Conservation (phyloP, 2,888 invertebrate species). For the Scaeva pyrastri region DNA sequence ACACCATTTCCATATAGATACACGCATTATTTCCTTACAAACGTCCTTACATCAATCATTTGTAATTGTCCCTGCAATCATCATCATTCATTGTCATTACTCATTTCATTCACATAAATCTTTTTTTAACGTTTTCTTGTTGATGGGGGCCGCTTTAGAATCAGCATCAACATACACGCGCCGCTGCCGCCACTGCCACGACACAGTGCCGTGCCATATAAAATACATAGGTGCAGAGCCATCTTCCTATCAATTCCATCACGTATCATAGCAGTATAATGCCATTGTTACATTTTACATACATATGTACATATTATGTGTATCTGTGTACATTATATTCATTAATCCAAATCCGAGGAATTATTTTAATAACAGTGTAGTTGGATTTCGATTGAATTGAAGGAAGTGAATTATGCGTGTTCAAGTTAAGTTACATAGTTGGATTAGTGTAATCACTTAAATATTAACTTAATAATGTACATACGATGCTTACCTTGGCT, state of each 20-base stretch:
- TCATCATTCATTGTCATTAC: conserved; percentile 45
- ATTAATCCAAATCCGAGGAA: conserved; percentile 4
- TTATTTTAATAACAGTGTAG: conserved; percentile 24
- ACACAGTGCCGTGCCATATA: neutral
- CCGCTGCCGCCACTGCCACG: too few species aligned
- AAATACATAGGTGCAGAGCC: conserved; percentile 9
- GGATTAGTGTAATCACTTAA: conserved; percentile 6
- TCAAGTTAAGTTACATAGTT: neutral
- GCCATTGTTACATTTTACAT: neutral
- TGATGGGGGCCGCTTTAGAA: conserved; percentile 14
- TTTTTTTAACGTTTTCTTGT: conserved; percentile 35
- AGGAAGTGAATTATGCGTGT: conserved; percentile 10
- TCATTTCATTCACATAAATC: conserved; percentile 38
- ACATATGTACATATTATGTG: neutral
- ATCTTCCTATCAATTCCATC: conserved; percentile 28
- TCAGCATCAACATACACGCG: neutral
- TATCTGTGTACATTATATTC: neutral
- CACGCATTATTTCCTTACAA: conserved; percentile 7
- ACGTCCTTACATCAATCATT: conserved; percentile 33
- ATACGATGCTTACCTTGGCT: neutral
- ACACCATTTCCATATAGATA: conserved; percentile 4
- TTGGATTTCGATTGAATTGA: conserved; percentile 22
- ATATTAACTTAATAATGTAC: neutral
- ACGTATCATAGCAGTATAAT: conserved; percentile 7
- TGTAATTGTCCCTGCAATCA: conserved; percentile 48